Evolutionary conservation across 2,888 invertebrate genomes (phyloP), one percentile per base, ranked within the genome.

Genomic region (Ferdinandea cuprea): DNA sequence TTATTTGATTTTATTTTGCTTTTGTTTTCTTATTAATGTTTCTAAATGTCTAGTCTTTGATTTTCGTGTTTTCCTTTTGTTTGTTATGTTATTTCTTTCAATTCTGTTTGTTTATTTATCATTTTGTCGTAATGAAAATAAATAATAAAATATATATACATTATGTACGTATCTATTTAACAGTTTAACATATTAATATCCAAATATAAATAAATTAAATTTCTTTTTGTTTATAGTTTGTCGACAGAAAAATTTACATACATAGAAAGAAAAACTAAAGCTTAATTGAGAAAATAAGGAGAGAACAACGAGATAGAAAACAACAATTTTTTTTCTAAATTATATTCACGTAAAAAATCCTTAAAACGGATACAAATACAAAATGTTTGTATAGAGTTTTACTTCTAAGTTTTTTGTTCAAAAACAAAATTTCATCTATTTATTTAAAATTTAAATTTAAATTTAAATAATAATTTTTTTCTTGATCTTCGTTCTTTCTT

Each of bases 361-460:
- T 68, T 85, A 85, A 85, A 85, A 85, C 85, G 85, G 85, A 85
- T 85, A 77, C 56, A 76, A 69, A 66, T 54, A 81, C 21, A 61
- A 46, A 54, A 59, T 11, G 25, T 76, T 66, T 59, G 25, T 35
- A 76, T 15, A 54, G 35, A 48, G 15, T 59, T 32, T 48, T 44
- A 9, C 1, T 17, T 42, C 8, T 19, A 17, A 9, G 7, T 7
- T 25, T 50, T 50, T 11, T 46, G 17, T 46, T 48, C 54, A 69
- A 69, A 69, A 77, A 69, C 17, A 25, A 25, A 25, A 25, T 25
- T 25, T 25, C 25, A 3, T 25, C 25, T 25, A 25, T 25, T 25
- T 25, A 5, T 25, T 25, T 25, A 25, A 25, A 25, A 25, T 25
- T 25, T 3, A 25, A 25, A n/a, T n/a, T n/a, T n/a, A n/a, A n/a